Percentiles rank a stretch among this genome's conserved stretches.
Conservation (phyloP, 2,113 vertebrate genomes). For the Riparia riparia region DNA sequence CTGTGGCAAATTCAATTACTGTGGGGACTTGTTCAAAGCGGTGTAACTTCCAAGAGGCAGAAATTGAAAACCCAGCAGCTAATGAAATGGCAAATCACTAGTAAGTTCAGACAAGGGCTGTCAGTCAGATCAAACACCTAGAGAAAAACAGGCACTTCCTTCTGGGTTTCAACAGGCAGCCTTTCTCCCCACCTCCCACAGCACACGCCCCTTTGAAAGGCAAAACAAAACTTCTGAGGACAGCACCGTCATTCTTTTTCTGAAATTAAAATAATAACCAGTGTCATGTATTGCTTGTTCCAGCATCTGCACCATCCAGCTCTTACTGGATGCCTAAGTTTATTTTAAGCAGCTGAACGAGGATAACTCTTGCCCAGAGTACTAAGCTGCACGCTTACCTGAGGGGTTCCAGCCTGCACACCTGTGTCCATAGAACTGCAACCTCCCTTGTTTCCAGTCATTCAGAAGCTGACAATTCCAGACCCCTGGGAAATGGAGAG, state of each 20-base stretch:
- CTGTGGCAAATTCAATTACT: constrained; percentile 99
- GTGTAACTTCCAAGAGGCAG: constrained; percentile 95
- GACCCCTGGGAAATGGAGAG: not conserved
- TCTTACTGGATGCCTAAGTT: not conserved
- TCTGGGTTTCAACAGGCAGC: constrained; percentile 19
- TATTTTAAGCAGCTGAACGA: not conserved
- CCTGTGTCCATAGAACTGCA: rapidly evolving
- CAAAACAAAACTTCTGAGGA: not conserved
- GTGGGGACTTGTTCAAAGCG: constrained; percentile 93
- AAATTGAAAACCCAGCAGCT: constrained; percentile 98
- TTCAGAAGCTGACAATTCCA: not conserved
- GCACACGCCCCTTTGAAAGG: not conserved
- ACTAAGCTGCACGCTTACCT: rapidly evolving
- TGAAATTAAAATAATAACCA: constrained; percentile 41
- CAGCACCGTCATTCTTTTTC: not conserved
- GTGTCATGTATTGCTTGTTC: not conserved
- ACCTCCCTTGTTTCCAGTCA: not conserved
- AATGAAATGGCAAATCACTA: constrained; percentile 95
- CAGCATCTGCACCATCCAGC: not conserved
- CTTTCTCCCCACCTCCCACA: not conserved
- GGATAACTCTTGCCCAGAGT: not conserved
- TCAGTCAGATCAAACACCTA: constrained; percentile 80
- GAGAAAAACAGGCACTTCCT: constrained; percentile 71
- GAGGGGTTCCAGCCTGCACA: not conserved
- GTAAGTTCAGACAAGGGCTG: constrained; percentile 85